Percentiles rank a stretch among this genome's conserved stretches.
Evolutionary conservation across 2,888 invertebrate species (phyloP).

Genomic region (Microchrysa polita): DNA sequence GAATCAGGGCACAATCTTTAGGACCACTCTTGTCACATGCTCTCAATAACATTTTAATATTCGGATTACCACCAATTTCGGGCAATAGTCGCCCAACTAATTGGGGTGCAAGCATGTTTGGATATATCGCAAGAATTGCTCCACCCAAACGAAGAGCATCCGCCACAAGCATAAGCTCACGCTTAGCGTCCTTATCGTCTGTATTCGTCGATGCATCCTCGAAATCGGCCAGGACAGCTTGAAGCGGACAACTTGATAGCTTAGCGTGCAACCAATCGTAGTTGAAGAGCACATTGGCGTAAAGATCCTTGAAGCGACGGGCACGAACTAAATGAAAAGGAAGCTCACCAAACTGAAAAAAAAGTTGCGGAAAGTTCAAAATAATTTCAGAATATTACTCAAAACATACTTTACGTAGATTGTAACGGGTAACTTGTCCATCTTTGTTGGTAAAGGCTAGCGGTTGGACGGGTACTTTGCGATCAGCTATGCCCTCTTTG

Average conservation of each 20-base stretch:
- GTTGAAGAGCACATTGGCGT: constrained; percentile 93
- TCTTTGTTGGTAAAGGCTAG: constrained; percentile 91
- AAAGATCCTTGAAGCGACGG: constrained; percentile 88
- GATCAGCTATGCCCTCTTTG: constrained; percentile 87
- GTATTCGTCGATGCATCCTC: constrained; percentile 90
- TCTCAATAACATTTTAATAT: constrained; percentile 85
- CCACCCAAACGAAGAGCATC: constrained; percentile 94
- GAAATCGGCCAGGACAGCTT: constrained; percentile 93
- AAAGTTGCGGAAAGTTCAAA: neutral
- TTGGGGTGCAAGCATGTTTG: constrained; percentile 96
- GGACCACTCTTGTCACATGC: constrained; percentile 93
- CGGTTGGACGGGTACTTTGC: constrained; percentile 96
- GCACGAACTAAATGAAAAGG: constrained; percentile 95
- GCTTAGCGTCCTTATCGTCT: constrained; percentile 78
- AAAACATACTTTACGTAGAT: constrained; percentile 85
- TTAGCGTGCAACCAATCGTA: constrained; percentile 98
- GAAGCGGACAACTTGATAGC: constrained; percentile 92
- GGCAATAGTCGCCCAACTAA: constrained; percentile 91
- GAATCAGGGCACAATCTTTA: constrained; percentile 88
- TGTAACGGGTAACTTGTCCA: constrained; percentile 88
- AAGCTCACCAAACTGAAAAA: constrained; percentile 84
- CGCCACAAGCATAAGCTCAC: constrained; percentile 89
- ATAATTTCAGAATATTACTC: too few relatives aligned
- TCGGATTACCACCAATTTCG: constrained; percentile 82
- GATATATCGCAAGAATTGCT: constrained; percentile 89